phyloP scores from a whole-genome alignment of 2,888 invertebrate genomes.

The Leucoma salicis region DNA sequence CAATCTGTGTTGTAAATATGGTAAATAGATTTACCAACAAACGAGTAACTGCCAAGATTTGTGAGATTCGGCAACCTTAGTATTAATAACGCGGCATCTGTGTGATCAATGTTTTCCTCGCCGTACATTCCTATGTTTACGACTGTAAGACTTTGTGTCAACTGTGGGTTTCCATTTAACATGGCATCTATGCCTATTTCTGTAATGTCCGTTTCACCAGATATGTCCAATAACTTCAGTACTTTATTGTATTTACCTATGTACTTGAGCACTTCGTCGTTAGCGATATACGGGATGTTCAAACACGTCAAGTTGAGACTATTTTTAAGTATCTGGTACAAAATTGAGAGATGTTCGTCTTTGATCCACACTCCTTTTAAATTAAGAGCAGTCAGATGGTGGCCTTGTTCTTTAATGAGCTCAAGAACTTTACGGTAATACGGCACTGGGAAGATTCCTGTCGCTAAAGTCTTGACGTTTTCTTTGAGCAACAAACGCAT shows the following conservation, averaged over 20 bases:
- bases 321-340: slow-evolving; percentile 83
- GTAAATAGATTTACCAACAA: slow-evolving; percentile 84
- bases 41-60: slow-evolving; percentile 85
- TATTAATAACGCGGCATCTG: slow-evolving; percentile 84
- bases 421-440: slow-evolving; percentile 87
- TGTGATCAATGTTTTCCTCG: slow-evolving; percentile 85
- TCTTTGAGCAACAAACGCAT: slow-evolving; percentile 84
- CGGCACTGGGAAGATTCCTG: slow-evolving; percentile 87
- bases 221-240: slow-evolving; percentile 84
- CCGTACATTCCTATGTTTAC: slow-evolving; percentile 87
- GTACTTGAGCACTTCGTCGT: slow-evolving; percentile 85
- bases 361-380: slow-evolving; percentile 88
- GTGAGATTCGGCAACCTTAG: slow-evolving; percentile 84
- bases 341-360: slow-evolving; percentile 84
- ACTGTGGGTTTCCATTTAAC: slow-evolving; percentile 74
- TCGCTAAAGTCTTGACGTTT: slow-evolving; percentile 84
- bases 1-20: slow-evolving; percentile 79
- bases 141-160: slow-evolving; percentile 80
- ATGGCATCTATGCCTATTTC: slow-evolving; percentile 84
- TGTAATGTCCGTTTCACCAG: slow-evolving; percentile 87
- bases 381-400: slow-evolving; percentile 84
- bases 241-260: slow-evolving; percentile 80
- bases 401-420: slow-evolving; percentile 84
- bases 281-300: slow-evolving; percentile 87
- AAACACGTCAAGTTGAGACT: slow-evolving; percentile 83